phyloP scores from a whole-genome alignment of 2,888 invertebrate species.

The Agonopterix heracliana region DNA sequence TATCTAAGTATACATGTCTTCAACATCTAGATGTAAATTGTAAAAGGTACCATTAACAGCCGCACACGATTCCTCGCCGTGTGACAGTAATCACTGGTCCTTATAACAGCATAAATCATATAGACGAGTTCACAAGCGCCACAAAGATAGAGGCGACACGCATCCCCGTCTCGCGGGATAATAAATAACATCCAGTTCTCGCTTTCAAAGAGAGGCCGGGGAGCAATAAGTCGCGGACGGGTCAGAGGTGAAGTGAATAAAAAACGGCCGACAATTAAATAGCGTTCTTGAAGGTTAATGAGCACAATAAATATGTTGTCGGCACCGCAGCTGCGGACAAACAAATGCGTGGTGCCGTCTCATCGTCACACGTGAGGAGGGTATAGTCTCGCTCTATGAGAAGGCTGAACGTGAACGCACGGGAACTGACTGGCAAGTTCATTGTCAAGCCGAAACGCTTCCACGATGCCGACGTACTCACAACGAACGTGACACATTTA shows the following conservation, averaged over 20 bases:
- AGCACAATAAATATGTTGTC: conserved; percentile 76
- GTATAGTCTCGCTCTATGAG: conserved; percentile 33
- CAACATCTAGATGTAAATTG: conserved; percentile 3
- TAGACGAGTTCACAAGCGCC: conserved; percentile 63
- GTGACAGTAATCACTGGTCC: conserved; percentile 61
- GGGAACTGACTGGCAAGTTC: conserved; percentile 55
- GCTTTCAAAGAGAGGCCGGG: conserved; percentile 71
- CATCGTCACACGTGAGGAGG: conserved; percentile 68
- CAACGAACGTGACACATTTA: conserved; percentile 48
- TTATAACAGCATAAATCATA: conserved; percentile 69
- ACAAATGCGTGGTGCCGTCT: conserved; percentile 66
- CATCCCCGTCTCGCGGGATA: conserved; percentile 60
- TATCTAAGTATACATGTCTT: conserved; percentile 5
- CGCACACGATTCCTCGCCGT: conserved; percentile 32
- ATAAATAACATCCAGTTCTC: conserved; percentile 73
- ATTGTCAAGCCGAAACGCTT: conserved; percentile 49
- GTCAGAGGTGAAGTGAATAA: conserved; percentile 75
- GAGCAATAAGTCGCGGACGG: conserved; percentile 72
- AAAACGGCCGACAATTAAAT: conserved; percentile 77
- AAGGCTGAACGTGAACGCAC: conserved; percentile 19
- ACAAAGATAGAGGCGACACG: conserved; percentile 69
- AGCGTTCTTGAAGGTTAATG: conserved; percentile 77
- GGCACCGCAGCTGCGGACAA: conserved; percentile 73
- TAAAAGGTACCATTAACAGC: conserved; percentile 16
- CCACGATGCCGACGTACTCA: conserved; percentile 26